Percentiles rank a stretch among this genome's conserved stretches.
phyloP scores from a whole-genome alignment of 2,888 invertebrate species.

The Leistus spinibarbis region DNA sequence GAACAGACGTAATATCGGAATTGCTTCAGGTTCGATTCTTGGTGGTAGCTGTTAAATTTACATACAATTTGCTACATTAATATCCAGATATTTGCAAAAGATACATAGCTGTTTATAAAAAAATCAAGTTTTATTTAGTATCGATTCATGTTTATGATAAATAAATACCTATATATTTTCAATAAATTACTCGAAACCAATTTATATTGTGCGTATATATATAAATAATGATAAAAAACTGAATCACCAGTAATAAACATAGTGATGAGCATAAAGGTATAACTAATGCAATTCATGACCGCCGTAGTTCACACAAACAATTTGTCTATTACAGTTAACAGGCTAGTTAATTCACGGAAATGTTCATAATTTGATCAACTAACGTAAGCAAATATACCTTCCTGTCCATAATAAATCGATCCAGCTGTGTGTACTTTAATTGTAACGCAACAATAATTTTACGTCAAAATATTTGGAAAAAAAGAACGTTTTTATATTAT shows the following conservation, averaged over 20 bases:
- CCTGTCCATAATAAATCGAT: neutral
- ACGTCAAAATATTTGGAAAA: neutral
- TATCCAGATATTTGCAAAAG: too few species aligned
- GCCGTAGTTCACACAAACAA: neutral
- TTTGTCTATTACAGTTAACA: neutral
- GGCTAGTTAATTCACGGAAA: conserved; percentile 5
- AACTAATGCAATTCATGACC: neutral
- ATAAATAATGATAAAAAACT: too few species aligned
- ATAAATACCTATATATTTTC: too few species aligned
- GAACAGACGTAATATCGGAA: too few species aligned
- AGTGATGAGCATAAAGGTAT: neutral
- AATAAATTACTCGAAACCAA: too few species aligned
- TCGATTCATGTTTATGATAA: too few species aligned
- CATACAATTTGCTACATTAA: too few species aligned
- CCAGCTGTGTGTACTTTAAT: conserved; percentile 1
- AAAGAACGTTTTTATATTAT: neutral
- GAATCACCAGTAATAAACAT: neutral
- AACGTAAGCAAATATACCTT: conserved; percentile 5
- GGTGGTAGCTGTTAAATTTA: too few species aligned
- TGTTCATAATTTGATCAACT: conserved; percentile 6
- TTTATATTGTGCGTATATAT: too few species aligned
- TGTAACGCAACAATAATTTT: neutral
- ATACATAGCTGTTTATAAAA: too few species aligned
- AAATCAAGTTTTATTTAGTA: too few species aligned
- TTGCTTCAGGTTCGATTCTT: too few species aligned